Percentiles rank a stretch among this genome's conserved stretches.
Evolutionary conservation across 2,888 invertebrate species (phyloP).

Genomic region (Drosophila silvestris): DNA sequence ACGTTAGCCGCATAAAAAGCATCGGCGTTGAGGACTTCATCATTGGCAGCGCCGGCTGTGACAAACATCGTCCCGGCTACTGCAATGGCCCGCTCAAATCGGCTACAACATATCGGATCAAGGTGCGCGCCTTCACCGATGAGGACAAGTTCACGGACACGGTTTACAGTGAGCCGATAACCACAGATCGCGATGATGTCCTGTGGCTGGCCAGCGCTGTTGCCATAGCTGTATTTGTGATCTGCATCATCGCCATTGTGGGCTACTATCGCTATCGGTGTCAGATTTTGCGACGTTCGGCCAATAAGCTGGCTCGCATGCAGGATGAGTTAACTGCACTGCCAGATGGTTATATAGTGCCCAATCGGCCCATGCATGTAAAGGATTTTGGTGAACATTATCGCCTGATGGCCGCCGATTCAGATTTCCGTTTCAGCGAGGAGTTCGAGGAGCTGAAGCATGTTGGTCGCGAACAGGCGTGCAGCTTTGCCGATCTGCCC

Average conservation of each 20-base stretch:
- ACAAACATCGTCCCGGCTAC: conserved; percentile 90
- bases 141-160: conserved; percentile 98
- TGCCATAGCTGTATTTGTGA: conserved; percentile 51
- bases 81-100: conserved; percentile 98
- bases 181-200: conserved; percentile 89
- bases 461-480: conserved; percentile 96
- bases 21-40: conserved; percentile 94
- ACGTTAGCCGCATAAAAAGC: conserved; percentile 83
- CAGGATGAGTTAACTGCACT: conserved; percentile 89
- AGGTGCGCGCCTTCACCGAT: conserved; percentile 97
- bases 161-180: conserved; percentile 93
- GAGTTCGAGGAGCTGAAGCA: conserved; percentile 99
- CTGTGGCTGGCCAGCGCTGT: conserved; percentile 42
- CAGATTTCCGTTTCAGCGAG: conserved; percentile 97
- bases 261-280: conserved; percentile 88
- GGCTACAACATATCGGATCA: conserved; percentile 95
- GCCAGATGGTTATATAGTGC: conserved; percentile 91
- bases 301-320: conserved; percentile 88
- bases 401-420: conserved; percentile 97
- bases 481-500: conserved; percentile 96
- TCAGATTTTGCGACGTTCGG: conserved; percentile 87
- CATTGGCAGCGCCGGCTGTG: conserved; percentile 93
- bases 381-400: conserved; percentile 97
- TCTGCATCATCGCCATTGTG: conserved; percentile 67
- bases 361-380: conserved; percentile 93